Percentiles rank a stretch among this genome's conserved stretches.
Evolutionary conservation across 2,888 invertebrate genomes (phyloP).

Genomic region (Schizaphis graminum): DNA sequence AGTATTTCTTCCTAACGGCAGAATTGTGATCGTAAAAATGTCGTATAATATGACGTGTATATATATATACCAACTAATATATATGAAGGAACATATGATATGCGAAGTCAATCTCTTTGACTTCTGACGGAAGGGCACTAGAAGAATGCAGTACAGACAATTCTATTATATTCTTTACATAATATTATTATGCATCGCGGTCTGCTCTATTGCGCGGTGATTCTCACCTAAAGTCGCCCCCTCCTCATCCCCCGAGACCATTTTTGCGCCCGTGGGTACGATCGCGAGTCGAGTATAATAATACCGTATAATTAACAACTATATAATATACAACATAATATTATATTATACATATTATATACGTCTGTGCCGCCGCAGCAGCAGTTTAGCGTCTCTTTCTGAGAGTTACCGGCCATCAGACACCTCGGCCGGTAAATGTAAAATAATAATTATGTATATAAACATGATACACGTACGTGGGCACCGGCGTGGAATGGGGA

Average conservation of each 20-base stretch:
- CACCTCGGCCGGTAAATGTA: background rate
- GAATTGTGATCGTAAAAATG: background rate
- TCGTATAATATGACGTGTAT: no score
- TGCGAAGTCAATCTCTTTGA: background rate
- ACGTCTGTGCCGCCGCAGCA: background rate
- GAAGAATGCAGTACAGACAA: background rate
- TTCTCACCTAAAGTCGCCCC: background rate
- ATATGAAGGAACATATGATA: background rate
- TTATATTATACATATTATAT: background rate
- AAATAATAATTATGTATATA: constrained; percentile 3
- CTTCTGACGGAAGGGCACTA: background rate
- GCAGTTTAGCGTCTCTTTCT: background rate
- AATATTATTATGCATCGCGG: background rate
- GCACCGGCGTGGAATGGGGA: background rate
- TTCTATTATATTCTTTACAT: background rate
- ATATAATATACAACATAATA: background rate
- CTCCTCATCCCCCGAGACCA: background rate
- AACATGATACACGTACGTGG: background rate
- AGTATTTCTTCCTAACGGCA: background rate
- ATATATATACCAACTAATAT: no score
- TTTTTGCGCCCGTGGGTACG: background rate
- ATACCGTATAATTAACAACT: constrained; percentile 12
- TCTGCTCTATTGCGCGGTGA: background rate
- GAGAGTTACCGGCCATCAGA: background rate
- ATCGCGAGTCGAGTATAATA: background rate